A percentile compares a stretch with the other conserved stretches of the same genome.
These are phyloP conservation scores for Sebastes paucispinis DNA, from an alignment of 2,797 vertebrate genomes.

Conservation along the genomic window DNA sequence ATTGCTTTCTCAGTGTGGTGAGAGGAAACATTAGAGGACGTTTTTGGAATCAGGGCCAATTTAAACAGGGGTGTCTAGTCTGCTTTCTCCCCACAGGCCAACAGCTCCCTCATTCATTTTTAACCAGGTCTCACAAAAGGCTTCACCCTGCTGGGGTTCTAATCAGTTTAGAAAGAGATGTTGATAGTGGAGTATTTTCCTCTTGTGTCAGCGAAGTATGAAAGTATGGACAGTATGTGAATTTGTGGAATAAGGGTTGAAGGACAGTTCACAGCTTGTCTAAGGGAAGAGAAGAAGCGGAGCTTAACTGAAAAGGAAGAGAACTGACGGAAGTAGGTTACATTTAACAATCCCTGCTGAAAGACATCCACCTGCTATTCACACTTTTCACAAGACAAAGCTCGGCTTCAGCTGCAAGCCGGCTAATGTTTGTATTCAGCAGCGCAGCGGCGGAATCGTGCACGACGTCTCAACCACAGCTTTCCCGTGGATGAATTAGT, in stretches of 20 bases:
- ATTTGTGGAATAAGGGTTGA: constrained; percentile 40
- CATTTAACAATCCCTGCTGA: constrained; percentile 48
- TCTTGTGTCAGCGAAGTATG: constrained; percentile 9
- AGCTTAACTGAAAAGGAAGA: constrained; percentile 40
- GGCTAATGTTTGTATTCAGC: constrained; percentile 47
- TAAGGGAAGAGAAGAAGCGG: not conserved
- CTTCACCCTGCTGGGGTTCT: constrained; percentile 56
- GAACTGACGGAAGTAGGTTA: constrained; percentile 47
- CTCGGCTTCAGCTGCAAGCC: constrained; percentile 9
- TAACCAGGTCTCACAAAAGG: constrained; percentile 70
- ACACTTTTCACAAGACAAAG: constrained; percentile 26
- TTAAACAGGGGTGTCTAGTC: constrained; percentile 81
- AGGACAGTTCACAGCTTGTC: constrained; percentile 46
- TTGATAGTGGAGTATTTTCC: constrained; percentile 14
- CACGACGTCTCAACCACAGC: constrained; percentile 49
- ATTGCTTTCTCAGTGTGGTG: constrained; percentile 28
- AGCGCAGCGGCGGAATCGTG: constrained; percentile 12
- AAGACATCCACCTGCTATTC: constrained; percentile 39
- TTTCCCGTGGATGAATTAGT: constrained; percentile 79
- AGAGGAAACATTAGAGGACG: constrained; percentile 40
- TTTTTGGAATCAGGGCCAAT: constrained; percentile 62
- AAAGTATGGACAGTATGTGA: constrained; percentile 13
- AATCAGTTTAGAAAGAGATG: constrained; percentile 39
- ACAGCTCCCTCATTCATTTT: constrained; percentile 62
- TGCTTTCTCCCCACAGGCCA: constrained; percentile 63